Base-by-base conservation (phyloP, 2,888 invertebrate species). In the Latrodectus elegans region DNA sequence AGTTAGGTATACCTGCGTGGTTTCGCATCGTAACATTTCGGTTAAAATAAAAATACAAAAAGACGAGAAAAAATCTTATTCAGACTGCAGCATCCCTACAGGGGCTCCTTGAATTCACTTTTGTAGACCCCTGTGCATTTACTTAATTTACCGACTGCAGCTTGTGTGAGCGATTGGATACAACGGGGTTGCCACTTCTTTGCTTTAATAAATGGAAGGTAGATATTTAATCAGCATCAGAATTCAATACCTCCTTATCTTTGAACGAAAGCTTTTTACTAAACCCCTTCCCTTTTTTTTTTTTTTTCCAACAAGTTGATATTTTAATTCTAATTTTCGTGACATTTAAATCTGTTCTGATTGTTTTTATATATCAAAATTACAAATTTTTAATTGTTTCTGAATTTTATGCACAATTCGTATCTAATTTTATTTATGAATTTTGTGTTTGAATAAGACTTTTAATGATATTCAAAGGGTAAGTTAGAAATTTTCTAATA, bases 81-180 rank as follows among this genome's bases (percentile, higher is more conserved):
- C 70, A 70, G 73, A 75, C 73, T 84, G 73, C 73, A 67, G 81
- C 86, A 87, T 87, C 81, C 81, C 86, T 81, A 81, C 76, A 82
- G 86, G 81, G 81, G 76, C 86, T 87, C 86, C 86, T 87, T 87
- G 86, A 76, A 87, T 87, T 87, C 86, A 87, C 81, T 87, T 72
- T 67, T 87, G 86, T 87, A 52, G 86, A 87, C 86, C 86, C 86
- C 86, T 87, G 77, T 87, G 86, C 86, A 65, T 85, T 87, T 87
- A 81, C 86, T 87, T 87, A 87, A 87, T 87, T 87, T 87, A 87
- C 86, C 81, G 81, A 81, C 86, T 75, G 76, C 76, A 55, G 52
- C 55, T 67, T 70, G 81, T 70, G 81, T 64, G 74, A 80, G 75
- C 75, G 86, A 87, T 81, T 77, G 86, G 81, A 15, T 77, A 81